Percentiles rank a stretch among this genome's conserved stretches.
Evolutionary conservation across 2,113 vertebrate genomes (phyloP).

Genomic region (Ammodytes marinus): DNA sequence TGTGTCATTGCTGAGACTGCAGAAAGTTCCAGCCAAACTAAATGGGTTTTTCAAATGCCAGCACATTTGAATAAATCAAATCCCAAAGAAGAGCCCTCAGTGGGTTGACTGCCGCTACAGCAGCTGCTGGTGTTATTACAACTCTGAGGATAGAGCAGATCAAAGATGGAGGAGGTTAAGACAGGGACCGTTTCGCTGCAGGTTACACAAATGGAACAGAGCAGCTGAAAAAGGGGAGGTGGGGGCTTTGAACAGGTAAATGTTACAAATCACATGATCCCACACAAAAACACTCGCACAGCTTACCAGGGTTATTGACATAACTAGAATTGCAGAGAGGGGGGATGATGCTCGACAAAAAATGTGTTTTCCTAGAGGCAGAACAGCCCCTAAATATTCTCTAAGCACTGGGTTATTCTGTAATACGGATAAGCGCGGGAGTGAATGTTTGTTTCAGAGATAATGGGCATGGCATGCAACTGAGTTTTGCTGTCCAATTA

Average conservation of each 20-base stretch:
- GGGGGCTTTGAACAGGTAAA: constrained; percentile 38
- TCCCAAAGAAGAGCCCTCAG: constrained; percentile 27
- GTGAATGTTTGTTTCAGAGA: constrained; percentile 12
- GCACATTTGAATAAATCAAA: constrained; percentile 51
- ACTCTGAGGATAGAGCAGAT: constrained; percentile 47
- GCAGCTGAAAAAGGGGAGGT: constrained; percentile 6
- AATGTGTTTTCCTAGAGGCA: constrained; percentile 19
- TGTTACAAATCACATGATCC: constrained; percentile 35
- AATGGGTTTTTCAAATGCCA: constrained; percentile 36
- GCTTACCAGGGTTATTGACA: constrained; percentile 20
- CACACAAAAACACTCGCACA: constrained; percentile 10
- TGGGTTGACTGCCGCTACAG: constrained; percentile 17
- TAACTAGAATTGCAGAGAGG: background rate
- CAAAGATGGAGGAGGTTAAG: constrained; percentile 42
- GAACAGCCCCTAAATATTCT: constrained; percentile 26
- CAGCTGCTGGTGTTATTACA: constrained; percentile 9
- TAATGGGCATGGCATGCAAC: background rate
- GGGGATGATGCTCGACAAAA: constrained; percentile 29
- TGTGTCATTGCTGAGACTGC: constrained; percentile 22
- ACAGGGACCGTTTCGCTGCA: constrained; percentile 35
- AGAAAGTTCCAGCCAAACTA: constrained; percentile 13
- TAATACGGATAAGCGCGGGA: background rate
- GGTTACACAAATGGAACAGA: constrained; percentile 33
- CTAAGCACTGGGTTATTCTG: background rate
- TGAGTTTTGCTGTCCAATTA: background rate